Evolutionary conservation across 2,113 vertebrate genomes (phyloP).

Genomic region (mouse (Mus musculus)): GRCm39 chr10:49399001-49399500

Average conservation of each 20-base stretch:
- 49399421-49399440: background rate
- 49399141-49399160: background rate
- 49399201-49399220: background rate
- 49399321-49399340: no score
- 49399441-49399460: background rate
- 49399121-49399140: background rate
- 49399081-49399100: background rate
- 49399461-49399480: background rate
- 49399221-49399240: background rate
- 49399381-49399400: no score
- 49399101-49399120: background rate
- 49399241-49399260: no score
- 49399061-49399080: no score
- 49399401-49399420: background rate
- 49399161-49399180: background rate
- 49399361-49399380: no score
- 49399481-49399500: background rate
- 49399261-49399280: no score
- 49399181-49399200: background rate
- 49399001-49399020: no score
- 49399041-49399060: no score
- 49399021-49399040: no score
- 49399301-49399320: no score
- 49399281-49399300: no score
- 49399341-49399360: no score